These are phyloP conservation scores for Exephanes ischioxanthus DNA, from an alignment of 2,888 invertebrate species.

Conservation along the genomic window DNA sequence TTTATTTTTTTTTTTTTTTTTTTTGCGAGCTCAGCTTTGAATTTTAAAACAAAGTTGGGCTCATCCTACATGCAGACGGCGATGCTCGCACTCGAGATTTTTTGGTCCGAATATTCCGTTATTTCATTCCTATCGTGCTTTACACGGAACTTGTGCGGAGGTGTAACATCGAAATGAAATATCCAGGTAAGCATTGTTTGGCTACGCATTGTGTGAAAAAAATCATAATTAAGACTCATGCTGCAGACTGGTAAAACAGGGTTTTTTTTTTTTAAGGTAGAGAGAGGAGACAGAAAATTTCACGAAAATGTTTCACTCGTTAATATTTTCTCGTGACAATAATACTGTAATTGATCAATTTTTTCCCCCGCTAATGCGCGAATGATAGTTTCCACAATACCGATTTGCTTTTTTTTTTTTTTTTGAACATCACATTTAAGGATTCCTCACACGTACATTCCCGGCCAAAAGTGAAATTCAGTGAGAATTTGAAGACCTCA, in stretches of 20 bases:
- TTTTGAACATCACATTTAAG: no score
- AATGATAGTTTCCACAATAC: no score
- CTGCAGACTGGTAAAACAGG: not conserved
- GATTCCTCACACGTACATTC: no score
- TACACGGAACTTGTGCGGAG: not conserved
- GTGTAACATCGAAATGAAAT: not conserved
- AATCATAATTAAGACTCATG: not conserved
- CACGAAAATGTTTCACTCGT: no score
- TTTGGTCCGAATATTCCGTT: not conserved
- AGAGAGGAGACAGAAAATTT: not conserved
- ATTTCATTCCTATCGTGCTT: not conserved
- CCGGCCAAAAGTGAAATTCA: no score
- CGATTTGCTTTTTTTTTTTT: no score
- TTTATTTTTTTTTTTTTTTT: not conserved
- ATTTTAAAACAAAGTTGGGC: not conserved
- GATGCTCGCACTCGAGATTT: not conserved
- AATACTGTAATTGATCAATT: conserved; percentile 8
- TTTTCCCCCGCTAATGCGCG: no score
- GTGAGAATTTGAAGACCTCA: no score
- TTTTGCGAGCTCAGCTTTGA: not conserved
- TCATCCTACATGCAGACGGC: conserved; percentile 3
- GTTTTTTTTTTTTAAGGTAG: not conserved
- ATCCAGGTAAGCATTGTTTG: not conserved
- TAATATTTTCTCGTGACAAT: conserved; percentile 26
- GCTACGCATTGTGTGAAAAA: not conserved